Percentiles rank a stretch among this genome's conserved stretches.
These are phyloP conservation scores for Drosophila paracracens DNA, from an alignment of 2,888 invertebrate genomes.

Conservation along the genomic window DNA sequence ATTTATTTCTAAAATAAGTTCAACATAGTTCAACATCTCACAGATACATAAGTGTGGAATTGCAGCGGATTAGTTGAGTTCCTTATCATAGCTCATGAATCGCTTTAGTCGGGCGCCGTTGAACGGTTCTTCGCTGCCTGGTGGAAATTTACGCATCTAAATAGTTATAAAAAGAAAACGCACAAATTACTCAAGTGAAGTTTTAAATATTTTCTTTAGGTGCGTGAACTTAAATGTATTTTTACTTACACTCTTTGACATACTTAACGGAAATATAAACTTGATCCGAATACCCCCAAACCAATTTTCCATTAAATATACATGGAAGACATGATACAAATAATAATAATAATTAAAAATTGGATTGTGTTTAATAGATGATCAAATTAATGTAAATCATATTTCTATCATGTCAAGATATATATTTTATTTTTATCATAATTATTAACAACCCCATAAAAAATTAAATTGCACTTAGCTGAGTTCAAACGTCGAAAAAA, in stretches of 20 bases:
- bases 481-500: not conserved
- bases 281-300: slow-evolving; percentile 37
- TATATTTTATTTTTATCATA: not conserved
- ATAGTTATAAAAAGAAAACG: slow-evolving; percentile 31
- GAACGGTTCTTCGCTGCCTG: slow-evolving; percentile 87
- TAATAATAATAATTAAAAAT: not conserved
- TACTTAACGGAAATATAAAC: slow-evolving; percentile 4
- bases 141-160: slow-evolving; percentile 89
- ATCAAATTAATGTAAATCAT: not conserved
- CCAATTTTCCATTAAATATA: slow-evolving; percentile 26
- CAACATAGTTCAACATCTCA: slow-evolving; percentile 3
- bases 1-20: not conserved
- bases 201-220: not conserved
- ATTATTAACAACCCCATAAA: slow-evolving; percentile 6
- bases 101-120: slow-evolving; percentile 86
- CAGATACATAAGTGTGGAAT: not conserved
- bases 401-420: slow-evolving; percentile 19
- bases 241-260: slow-evolving; percentile 35
- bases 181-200: not conserved
- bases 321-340: slow-evolving; percentile 14
- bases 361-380: not conserved
- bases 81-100: slow-evolving; percentile 86
- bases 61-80: slow-evolving; percentile 67
- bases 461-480: slow-evolving; percentile 11
- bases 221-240: not conserved